Evolutionary conservation across 2,888 invertebrate genomes (phyloP).

Genomic region (Zygaena filipendulae): DNA sequence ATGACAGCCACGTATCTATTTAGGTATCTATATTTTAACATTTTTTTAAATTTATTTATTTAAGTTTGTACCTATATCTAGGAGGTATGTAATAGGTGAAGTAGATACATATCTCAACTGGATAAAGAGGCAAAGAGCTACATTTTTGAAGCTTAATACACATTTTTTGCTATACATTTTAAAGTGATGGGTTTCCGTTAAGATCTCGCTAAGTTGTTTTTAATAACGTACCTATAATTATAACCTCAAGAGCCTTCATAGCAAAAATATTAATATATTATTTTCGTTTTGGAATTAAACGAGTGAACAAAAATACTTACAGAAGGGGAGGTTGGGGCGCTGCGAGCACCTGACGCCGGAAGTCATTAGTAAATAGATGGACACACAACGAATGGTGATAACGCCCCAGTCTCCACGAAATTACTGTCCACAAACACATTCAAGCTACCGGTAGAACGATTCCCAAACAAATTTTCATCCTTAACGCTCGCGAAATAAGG

Average conservation of each 20-base stretch:
- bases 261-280: too few relatives aligned
- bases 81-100: too few relatives aligned
- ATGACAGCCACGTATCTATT: neutral
- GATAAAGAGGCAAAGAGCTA: too few relatives aligned
- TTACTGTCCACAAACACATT: conserved; percentile 29
- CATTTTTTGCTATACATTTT: too few relatives aligned
- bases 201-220: too few relatives aligned
- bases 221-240: conserved; percentile 5
- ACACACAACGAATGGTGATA: conserved; percentile 46
- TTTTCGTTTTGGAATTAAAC: too few relatives aligned
- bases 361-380: conserved; percentile 69
- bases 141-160: too few relatives aligned
- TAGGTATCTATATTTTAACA: neutral
- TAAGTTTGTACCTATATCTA: neutral
- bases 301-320: too few relatives aligned
- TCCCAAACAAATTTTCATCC: conserved; percentile 7
- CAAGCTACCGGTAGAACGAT: conserved; percentile 10
- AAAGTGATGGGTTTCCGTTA: too few relatives aligned
- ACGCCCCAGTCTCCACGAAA: conserved; percentile 55
- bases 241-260: too few relatives aligned
- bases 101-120: too few relatives aligned
- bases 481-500: conserved; percentile 8
- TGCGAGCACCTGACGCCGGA: conserved; percentile 62
- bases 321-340: too few relatives aligned
- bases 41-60: neutral